Conservation (phyloP, 1,140 invertebrate species). For the Caerostris extrusa region DNA sequence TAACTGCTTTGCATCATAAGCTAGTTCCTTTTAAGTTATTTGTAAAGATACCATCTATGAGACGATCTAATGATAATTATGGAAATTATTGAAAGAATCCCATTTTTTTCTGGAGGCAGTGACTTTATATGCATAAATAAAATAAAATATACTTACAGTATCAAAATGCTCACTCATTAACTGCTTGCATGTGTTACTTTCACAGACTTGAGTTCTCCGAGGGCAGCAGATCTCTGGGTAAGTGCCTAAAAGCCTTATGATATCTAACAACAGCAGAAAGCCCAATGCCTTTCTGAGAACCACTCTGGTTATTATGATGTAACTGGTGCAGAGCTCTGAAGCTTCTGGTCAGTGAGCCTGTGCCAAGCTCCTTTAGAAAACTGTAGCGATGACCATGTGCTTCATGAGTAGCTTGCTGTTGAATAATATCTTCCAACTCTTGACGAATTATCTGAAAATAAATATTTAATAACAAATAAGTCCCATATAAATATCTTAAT, state of each 20-base stretch:
- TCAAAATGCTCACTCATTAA: conserved; percentile 92
- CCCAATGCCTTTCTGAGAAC: conserved; percentile 72
- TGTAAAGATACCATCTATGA: too few species aligned
- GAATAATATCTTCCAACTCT: conserved; percentile 83
- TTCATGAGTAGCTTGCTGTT: conserved; percentile 79
- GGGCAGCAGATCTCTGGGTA: conserved; percentile 71
- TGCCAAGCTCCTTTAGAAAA: conserved; percentile 76
- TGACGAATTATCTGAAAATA: conserved; percentile 86
- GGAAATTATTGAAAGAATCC: too few species aligned
- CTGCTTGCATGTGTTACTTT: conserved; percentile 93
- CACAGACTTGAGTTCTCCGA: conserved; percentile 83
- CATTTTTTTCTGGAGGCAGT: too few species aligned
- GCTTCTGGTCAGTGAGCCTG: conserved; percentile 71
- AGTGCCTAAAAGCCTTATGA: conserved; percentile 78
- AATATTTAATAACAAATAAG: conserved; percentile 24
- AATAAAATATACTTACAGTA: conserved; percentile 85
- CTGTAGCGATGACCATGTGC: conserved; percentile 68
- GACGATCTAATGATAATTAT: too few species aligned
- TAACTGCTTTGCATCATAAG: too few species aligned
- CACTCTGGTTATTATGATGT: conserved; percentile 54
- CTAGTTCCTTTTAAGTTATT: too few species aligned
- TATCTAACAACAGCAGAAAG: conserved; percentile 78
- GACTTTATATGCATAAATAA: neutral
- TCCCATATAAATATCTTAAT: neutral
- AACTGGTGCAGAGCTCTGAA: conserved; percentile 75